These are phyloP conservation scores for Hydractinia symbiolongicarpus DNA, from an alignment of 30 jellyfish, hydroid and myxozoan species.

Conservation along the genomic window DNA sequence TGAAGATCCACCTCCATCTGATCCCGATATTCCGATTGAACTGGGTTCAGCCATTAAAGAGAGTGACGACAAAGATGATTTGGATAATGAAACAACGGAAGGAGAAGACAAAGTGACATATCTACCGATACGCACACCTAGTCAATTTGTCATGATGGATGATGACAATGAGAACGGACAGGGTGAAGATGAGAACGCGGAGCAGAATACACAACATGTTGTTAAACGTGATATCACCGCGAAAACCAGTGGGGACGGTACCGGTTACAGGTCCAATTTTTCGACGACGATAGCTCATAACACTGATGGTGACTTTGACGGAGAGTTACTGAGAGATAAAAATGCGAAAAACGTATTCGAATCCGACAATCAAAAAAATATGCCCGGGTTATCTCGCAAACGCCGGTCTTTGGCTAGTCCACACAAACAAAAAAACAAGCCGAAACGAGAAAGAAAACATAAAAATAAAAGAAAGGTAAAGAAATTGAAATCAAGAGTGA, in stretches of 20 bases:
- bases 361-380: neutral
- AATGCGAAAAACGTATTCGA: neutral
- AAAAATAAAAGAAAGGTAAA: neutral
- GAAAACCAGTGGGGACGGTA: neutral
- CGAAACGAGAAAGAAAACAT: neutral
- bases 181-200: neutral
- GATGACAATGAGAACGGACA: too few relatives aligned
- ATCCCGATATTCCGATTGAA: slow-evolving; percentile 42
- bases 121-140: slow-evolving; percentile 11
- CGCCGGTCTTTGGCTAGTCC: slow-evolving; percentile 2
- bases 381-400: neutral
- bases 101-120: slow-evolving; percentile 6
- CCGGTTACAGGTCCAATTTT: neutral
- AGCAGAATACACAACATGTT: neutral
- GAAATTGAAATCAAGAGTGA: neutral
- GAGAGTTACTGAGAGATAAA: neutral
- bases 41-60: slow-evolving; percentile 34
- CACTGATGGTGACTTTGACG: slow-evolving; percentile 24
- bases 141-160: slow-evolving; percentile 4
- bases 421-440: neutral
- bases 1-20: slow-evolving; percentile 23
- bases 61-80: slow-evolving; percentile 1
- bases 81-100: neutral
- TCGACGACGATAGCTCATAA: neutral
- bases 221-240: neutral